Conservation (phyloP, 2,113 vertebrate genomes). For the Scopus umbretta region DNA sequence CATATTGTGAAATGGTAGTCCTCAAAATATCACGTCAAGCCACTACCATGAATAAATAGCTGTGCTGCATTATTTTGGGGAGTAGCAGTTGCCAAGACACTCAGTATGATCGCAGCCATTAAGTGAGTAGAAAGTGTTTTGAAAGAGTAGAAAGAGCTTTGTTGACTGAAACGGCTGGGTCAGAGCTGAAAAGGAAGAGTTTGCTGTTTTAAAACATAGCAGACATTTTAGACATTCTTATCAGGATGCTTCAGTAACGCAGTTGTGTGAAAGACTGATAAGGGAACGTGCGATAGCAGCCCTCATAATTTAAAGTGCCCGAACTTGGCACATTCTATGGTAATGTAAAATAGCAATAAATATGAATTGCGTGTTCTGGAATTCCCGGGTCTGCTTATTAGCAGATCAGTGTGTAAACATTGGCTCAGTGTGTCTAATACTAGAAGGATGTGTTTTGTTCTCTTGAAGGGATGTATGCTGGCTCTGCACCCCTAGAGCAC, state of each 20-base stretch:
- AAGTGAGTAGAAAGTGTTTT: constrained; percentile 1
- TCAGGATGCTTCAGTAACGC: constrained; percentile 18
- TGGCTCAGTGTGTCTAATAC: constrained; percentile 15
- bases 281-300: constrained; percentile 1
- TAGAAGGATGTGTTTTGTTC: constrained; percentile 21
- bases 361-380: background rate
- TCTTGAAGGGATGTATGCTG: background rate
- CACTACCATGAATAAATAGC: background rate
- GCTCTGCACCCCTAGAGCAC: background rate
- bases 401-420: constrained; percentile 23
- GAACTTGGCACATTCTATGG: background rate
- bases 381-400: constrained; percentile 47
- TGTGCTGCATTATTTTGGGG: background rate
- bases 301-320: constrained; percentile 42
- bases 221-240: constrained; percentile 56
- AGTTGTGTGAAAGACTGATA: constrained; percentile 44
- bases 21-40: background rate
- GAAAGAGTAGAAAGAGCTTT: background rate
- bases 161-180: background rate
- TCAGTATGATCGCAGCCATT: background rate
- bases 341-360: constrained; percentile 43
- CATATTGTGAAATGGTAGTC: background rate
- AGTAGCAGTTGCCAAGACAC: background rate
- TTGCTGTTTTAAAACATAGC: constrained; percentile 52
- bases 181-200: constrained; percentile 15